Percentiles rank a stretch among this genome's conserved stretches.
Conservation (phyloP, 2,113 vertebrate species). For the Cardinalis cardinalis region DNA sequence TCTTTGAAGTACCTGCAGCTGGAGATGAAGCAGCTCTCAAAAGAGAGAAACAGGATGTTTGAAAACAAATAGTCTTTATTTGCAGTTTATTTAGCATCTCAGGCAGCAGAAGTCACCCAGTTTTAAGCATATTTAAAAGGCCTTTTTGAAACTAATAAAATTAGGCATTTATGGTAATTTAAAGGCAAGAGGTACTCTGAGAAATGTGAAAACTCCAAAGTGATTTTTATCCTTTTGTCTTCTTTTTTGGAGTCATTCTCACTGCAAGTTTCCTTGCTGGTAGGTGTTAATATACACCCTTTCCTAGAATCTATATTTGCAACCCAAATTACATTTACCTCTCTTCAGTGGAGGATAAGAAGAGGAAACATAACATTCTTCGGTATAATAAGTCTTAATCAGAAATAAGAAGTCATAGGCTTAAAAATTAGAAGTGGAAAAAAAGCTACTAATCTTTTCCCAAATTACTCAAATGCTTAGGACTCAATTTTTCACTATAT, state of each 20-base stretch:
- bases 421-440: neutral
- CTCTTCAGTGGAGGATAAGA: neutral
- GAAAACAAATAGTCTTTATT: conserved; percentile 29
- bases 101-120: neutral
- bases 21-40: conserved; percentile 18
- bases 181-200: neutral
- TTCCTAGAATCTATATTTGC: neutral
- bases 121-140: neutral
- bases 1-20: conserved; percentile 45
- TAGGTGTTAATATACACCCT: fast-evolving
- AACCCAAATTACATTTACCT: neutral
- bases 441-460: neutral
- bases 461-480: neutral
- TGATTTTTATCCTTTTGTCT: neutral
- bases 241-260: neutral
- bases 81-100: neutral
- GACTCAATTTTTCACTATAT: neutral
- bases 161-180: neutral
- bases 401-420: neutral
- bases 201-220: neutral
- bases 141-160: neutral
- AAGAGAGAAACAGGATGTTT: neutral
- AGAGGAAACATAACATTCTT: neutral
- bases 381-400: neutral
- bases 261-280: neutral